phyloP scores from a whole-genome alignment of 1,140 invertebrate genomes.

The Holotrichia oblita region DNA sequence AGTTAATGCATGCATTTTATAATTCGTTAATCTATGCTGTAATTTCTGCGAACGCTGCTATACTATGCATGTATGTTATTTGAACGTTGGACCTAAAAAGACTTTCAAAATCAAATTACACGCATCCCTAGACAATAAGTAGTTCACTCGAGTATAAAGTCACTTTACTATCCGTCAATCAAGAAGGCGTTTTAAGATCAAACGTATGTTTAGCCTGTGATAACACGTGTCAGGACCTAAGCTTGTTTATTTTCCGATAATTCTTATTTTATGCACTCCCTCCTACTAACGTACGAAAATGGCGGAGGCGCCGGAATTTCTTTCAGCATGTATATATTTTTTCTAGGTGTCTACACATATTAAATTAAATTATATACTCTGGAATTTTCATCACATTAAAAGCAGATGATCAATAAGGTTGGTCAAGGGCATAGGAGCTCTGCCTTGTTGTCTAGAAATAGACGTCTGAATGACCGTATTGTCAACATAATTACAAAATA shows the following conservation, averaged over 20 bases:
- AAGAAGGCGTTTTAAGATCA: background rate
- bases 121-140: slow-evolving; percentile 1
- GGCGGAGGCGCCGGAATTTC: background rate
- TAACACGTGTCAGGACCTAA: background rate
- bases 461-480: background rate
- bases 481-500: background rate
- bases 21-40: too few species aligned
- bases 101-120: slow-evolving; percentile 10
- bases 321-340: too few species aligned
- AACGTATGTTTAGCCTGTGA: background rate
- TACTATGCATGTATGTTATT: background rate
- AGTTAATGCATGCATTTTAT: too few species aligned
- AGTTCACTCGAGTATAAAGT: background rate
- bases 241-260: background rate
- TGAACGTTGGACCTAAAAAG: background rate
- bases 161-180: background rate
- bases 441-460: background rate
- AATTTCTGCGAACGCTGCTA: too few species aligned
- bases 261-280: background rate
- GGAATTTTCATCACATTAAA: background rate
- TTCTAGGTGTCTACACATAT: too few species aligned
- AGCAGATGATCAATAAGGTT: background rate
- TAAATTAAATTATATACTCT: too few species aligned
- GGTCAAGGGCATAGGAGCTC: background rate
- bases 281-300: background rate